These are phyloP conservation scores for Epistrophe eligans DNA, from an alignment of 2,888 invertebrate species.

Conservation along the genomic window DNA sequence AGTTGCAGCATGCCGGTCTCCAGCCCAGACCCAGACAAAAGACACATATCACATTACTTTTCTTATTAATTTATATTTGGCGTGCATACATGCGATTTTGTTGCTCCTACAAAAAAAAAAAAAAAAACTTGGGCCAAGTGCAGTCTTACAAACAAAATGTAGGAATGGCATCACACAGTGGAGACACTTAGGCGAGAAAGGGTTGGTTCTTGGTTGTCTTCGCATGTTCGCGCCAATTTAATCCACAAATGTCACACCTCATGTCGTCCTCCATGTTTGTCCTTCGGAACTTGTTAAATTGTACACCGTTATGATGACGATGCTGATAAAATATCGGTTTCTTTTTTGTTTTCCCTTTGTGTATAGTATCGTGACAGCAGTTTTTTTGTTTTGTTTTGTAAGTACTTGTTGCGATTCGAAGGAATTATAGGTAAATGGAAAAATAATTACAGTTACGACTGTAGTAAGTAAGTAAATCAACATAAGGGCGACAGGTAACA, in stretches of 20 bases:
- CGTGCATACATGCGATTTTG: constrained; percentile 61
- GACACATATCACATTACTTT: constrained; percentile 60
- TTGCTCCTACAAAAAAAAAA: background rate
- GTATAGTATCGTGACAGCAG: constrained; percentile 1
- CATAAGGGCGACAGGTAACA: background rate
- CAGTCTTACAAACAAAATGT: constrained; percentile 44
- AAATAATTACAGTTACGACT: constrained; percentile 51
- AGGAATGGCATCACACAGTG: background rate
- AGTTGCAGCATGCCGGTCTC: constrained; percentile 2
- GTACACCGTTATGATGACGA: constrained; percentile 57
- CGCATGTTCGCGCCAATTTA: constrained; percentile 66
- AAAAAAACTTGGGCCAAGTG: constrained; percentile 44
- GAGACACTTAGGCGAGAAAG: constrained; percentile 11
- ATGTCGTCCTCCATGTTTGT: constrained; percentile 52
- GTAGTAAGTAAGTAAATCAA: constrained; percentile 15
- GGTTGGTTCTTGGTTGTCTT: constrained; percentile 33
- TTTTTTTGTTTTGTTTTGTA: constrained; percentile 18
- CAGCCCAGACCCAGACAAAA: constrained; percentile 19
- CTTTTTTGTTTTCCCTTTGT: constrained; percentile 8
- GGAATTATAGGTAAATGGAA: constrained; percentile 49
- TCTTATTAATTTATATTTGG: constrained; percentile 66
- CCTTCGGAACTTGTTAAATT: constrained; percentile 60
- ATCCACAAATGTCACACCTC: constrained; percentile 65
- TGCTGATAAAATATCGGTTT: constrained; percentile 41
- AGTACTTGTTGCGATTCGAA: constrained; percentile 56